A percentile compares a stretch with the other conserved stretches of the same genome.
Conservation (phyloP, 2,888 invertebrate genomes). For the Halictus ligatus region DNA sequence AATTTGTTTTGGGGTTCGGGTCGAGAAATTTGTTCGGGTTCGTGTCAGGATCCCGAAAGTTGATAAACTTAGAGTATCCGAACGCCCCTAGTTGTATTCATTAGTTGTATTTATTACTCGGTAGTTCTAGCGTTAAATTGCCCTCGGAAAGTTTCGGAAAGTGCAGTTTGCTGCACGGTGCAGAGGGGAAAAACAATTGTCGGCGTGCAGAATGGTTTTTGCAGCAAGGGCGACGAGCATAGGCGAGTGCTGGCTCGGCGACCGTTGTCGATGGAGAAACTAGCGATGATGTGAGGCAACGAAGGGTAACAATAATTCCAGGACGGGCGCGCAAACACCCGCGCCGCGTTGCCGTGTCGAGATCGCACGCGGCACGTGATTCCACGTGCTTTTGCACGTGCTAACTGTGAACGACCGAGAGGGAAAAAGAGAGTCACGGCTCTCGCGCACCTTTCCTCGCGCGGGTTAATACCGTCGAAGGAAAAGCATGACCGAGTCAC, state of each 20-base stretch:
- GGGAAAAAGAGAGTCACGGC: constrained; percentile 53
- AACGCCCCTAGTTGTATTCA: too few species aligned
- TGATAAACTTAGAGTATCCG: too few species aligned
- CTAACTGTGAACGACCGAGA: constrained; percentile 16
- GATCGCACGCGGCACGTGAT: constrained; percentile 82
- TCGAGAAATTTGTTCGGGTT: too few species aligned
- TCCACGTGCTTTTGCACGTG: constrained; percentile 77
- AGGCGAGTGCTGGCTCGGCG: neutral
- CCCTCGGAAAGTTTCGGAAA: neutral
- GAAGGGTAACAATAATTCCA: constrained; percentile 68
- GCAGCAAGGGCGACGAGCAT: constrained; percentile 28
- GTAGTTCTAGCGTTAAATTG: too few species aligned
- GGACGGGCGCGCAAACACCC: constrained; percentile 41
- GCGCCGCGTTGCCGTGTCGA: constrained; percentile 29
- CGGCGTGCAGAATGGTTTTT: constrained; percentile 23
- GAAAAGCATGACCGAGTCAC: constrained; percentile 74
- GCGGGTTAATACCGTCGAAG: constrained; percentile 64
- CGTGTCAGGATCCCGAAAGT: too few species aligned
- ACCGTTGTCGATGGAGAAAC: constrained; percentile 45
- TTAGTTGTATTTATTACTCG: too few species aligned
- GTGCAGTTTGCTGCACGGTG: constrained; percentile 37
- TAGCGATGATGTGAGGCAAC: constrained; percentile 55
- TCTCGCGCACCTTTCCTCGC: constrained; percentile 58
- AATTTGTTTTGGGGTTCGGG: too few species aligned
- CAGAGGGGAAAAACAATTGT: neutral